Conservation (phyloP, 2,888 invertebrate genomes). For the Drosophila kuntzei region DNA sequence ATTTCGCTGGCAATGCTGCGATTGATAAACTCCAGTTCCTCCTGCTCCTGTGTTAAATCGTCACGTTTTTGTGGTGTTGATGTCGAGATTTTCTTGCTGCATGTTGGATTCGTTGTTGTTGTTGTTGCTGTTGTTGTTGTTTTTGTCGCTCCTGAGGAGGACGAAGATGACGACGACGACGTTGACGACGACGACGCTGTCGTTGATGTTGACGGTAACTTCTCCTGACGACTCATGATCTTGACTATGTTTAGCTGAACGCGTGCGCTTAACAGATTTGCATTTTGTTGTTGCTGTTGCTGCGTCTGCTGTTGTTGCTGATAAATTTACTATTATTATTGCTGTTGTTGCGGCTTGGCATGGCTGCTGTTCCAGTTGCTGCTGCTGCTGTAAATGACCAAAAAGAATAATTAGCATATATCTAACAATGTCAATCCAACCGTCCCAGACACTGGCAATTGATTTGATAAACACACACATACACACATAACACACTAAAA, state of each 20-base stretch:
- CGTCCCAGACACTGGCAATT: conserved; percentile 66
- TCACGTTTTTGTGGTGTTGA: conserved; percentile 78
- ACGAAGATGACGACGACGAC: conserved; percentile 19
- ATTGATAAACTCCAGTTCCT: conserved; percentile 57
- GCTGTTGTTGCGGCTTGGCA: conserved; percentile 44
- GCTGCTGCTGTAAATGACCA: conserved; percentile 37
- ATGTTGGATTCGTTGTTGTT: conserved; percentile 30
- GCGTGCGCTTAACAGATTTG: conserved; percentile 41
- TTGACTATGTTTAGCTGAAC: conserved; percentile 29
- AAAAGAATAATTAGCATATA: conserved; percentile 61
- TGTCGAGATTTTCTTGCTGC: conserved; percentile 77
- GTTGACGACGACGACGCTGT: conserved; percentile 29
- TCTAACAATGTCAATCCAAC: conserved; percentile 39
- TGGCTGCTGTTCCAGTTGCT: conserved; percentile 40
- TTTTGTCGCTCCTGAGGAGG: conserved; percentile 20
- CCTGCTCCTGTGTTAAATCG: conserved; percentile 44
- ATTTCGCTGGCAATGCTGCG: conserved; percentile 62
- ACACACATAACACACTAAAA: conserved; percentile 34
- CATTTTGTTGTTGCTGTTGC: conserved; percentile 43
- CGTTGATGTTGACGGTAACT: conserved; percentile 19
- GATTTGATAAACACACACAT: conserved; percentile 47
- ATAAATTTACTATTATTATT: conserved; percentile 21
- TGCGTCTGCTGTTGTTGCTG: conserved; percentile 23
- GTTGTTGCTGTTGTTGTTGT: conserved; percentile 16
- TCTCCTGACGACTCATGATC: conserved; percentile 75